These are phyloP conservation scores for Eristalis tenax DNA, from an alignment of 2,888 invertebrate genomes.

Conservation along the genomic window DNA sequence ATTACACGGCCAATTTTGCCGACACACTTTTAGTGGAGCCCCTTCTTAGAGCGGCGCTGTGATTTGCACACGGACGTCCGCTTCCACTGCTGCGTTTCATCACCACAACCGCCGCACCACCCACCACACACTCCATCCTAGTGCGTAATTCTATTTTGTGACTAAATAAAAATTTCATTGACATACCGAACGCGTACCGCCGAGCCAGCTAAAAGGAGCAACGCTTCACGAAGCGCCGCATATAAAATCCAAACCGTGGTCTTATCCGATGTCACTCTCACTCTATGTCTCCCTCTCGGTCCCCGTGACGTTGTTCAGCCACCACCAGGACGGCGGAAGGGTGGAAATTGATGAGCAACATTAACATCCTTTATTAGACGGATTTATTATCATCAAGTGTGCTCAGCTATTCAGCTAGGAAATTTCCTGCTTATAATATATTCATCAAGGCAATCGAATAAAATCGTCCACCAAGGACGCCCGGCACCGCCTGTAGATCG, in stretches of 20 bases:
- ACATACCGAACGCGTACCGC: slow-evolving; percentile 13
- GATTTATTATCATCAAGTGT: slow-evolving; percentile 70
- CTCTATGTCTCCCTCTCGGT: no score
- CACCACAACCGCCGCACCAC: background rate
- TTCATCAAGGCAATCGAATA: slow-evolving; percentile 69
- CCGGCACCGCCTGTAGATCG: background rate
- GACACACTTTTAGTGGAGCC: slow-evolving; percentile 50
- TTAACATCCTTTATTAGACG: slow-evolving; percentile 71
- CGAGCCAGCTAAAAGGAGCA: background rate
- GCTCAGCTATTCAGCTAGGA: slow-evolving; percentile 55
- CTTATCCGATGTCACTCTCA: slow-evolving; percentile 24
- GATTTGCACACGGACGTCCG: slow-evolving; percentile 45
- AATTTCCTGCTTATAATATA: slow-evolving; percentile 67
- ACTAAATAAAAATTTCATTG: slow-evolving; percentile 61
- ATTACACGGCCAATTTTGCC: slow-evolving; percentile 65
- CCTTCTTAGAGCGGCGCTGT: slow-evolving; percentile 45
- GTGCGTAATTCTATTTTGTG: slow-evolving; percentile 56
- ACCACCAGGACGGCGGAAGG: background rate
- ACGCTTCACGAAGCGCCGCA: background rate
- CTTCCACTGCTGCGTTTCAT: background rate
- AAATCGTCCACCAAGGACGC: slow-evolving; percentile 22
- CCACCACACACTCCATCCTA: slow-evolving; percentile 5
- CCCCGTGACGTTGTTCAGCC: background rate
- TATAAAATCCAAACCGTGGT: slow-evolving; percentile 50
- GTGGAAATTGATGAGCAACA: slow-evolving; percentile 66